phyloP scores from a whole-genome alignment of 2,888 invertebrate genomes.

The Tromatobia lineatoria region DNA sequence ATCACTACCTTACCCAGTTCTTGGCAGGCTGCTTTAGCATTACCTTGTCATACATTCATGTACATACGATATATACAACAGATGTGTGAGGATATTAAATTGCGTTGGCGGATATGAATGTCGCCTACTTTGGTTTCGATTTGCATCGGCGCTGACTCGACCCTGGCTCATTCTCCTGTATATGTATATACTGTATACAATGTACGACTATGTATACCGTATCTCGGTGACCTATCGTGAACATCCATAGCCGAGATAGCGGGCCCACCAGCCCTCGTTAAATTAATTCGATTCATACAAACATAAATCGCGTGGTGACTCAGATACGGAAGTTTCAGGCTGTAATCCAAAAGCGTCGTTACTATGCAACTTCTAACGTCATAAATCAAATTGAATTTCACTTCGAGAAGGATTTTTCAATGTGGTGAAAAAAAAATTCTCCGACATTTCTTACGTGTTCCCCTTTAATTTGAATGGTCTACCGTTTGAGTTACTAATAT shows the following conservation, averaged over 20 bases:
- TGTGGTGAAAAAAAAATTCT: not conserved
- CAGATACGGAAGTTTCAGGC: constrained; percentile 44
- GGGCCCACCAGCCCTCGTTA: constrained; percentile 3
- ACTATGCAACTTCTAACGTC: constrained; percentile 21
- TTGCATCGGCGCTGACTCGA: constrained; percentile 34
- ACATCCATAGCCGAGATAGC: constrained; percentile 55
- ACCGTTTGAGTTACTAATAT: constrained; percentile 26
- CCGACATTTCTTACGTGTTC: not conserved
- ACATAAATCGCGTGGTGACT: constrained; percentile 40
- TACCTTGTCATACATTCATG: constrained; percentile 8
- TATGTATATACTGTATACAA: not conserved
- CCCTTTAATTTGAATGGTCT: constrained; percentile 28
- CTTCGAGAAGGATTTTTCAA: not conserved
- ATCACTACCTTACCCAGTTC: not conserved
- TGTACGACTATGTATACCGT: constrained; percentile 38
- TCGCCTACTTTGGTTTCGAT: constrained; percentile 46
- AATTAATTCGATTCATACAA: constrained; percentile 58
- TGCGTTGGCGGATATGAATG: constrained; percentile 49
- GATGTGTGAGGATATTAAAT: constrained; percentile 38
- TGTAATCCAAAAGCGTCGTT: constrained; percentile 26
- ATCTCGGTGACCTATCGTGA: constrained; percentile 70
- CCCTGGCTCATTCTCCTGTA: not conserved
- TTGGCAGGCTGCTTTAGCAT: constrained; percentile 5
- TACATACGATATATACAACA: not conserved
- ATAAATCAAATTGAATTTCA: not conserved